Conservation (phyloP, 2,888 invertebrate species). For the Phyllotreta cruciferae region DNA sequence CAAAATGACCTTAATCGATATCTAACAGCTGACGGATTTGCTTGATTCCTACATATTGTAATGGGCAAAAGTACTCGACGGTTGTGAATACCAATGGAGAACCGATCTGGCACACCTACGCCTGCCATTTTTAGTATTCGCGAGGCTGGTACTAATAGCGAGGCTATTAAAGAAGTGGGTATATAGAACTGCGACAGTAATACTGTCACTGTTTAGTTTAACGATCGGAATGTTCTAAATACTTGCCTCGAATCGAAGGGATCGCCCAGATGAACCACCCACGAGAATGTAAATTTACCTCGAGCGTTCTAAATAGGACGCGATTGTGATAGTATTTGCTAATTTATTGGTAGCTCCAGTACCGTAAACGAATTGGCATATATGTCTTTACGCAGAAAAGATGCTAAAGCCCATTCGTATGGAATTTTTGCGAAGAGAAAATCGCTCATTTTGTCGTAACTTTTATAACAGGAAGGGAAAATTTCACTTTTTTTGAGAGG, state of each 20-base stretch:
- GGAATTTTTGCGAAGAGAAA: background rate
- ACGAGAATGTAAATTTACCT: conserved; percentile 19
- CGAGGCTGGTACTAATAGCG: conserved; percentile 34
- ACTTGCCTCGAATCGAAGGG: conserved; percentile 19
- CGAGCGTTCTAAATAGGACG: no score
- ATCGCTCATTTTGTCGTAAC: background rate
- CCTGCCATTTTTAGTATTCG: conserved; percentile 37
- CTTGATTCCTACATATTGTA: conserved; percentile 6
- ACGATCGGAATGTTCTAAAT: conserved; percentile 24
- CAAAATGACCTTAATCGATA: no score
- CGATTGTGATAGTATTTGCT: no score
- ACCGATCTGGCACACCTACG: conserved; percentile 37
- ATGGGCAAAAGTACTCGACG: conserved; percentile 24
- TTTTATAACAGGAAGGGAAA: conserved; percentile 12
- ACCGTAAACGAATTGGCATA: no score
- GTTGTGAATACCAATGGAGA: conserved; percentile 32
- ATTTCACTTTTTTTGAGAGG: conserved; percentile 13
- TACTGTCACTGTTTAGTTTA: conserved; percentile 4
- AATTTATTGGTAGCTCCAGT: no score
- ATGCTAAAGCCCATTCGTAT: no score
- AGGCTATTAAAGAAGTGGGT: conserved; percentile 31
- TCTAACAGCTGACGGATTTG: no score
- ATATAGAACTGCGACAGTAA: conserved; percentile 28
- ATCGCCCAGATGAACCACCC: conserved; percentile 16
- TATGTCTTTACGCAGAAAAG: no score